Conservation (phyloP, 1,140 invertebrate genomes). For the Cyclina sinensis region DNA sequence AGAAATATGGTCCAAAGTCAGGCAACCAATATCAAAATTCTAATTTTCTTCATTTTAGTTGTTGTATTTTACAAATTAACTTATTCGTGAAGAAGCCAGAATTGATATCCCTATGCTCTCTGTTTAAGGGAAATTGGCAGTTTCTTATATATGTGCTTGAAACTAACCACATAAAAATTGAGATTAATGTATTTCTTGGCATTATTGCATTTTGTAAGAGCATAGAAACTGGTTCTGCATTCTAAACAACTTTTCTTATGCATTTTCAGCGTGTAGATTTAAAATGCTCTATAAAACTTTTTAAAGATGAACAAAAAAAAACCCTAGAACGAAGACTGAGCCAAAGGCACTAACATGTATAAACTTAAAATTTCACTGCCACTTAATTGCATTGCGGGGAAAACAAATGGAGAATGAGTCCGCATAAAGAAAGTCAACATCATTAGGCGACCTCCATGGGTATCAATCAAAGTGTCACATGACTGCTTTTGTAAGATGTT, state of each 20-base stretch:
- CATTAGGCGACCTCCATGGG: slow-evolving; percentile 45
- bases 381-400: slow-evolving; percentile 38
- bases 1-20: slow-evolving; percentile 50
- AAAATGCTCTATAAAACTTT: background rate
- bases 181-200: background rate
- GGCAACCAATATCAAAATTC: slow-evolving; percentile 49
- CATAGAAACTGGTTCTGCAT: background rate
- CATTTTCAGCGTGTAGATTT: background rate
- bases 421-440: slow-evolving; percentile 40
- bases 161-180: background rate
- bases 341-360: slow-evolving; percentile 1
- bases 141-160: slow-evolving; percentile 13
- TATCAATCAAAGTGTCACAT: slow-evolving; percentile 53
- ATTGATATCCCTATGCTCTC: slow-evolving; percentile 4
- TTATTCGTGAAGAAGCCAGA: slow-evolving; percentile 9
- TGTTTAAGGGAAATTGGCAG: background rate
- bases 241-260: background rate
- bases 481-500: background rate
- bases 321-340: background rate
- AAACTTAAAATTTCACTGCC: slow-evolving; percentile 13
- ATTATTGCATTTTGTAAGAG: background rate
- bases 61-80: slow-evolving; percentile 40
- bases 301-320: too few relatives aligned
- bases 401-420: slow-evolving; percentile 23
- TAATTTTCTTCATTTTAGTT: slow-evolving; percentile 34